phyloP scores from a whole-genome alignment of 2,113 vertebrate genomes.

The Brachirus orientalis region DNA sequence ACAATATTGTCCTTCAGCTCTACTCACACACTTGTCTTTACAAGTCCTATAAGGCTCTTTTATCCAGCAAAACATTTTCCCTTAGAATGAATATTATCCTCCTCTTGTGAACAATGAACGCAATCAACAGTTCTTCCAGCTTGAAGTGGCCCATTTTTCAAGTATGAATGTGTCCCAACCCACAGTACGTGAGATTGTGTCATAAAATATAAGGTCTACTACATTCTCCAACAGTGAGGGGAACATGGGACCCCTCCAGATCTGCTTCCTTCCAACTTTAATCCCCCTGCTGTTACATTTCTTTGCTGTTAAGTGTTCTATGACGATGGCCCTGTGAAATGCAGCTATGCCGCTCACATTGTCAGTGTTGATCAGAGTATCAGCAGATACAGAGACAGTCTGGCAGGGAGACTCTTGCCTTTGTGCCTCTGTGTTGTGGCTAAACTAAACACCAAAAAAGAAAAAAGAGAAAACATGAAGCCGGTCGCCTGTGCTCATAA shows the following conservation, averaged over 20 bases:
- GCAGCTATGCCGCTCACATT: conserved; percentile 59
- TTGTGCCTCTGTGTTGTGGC: conserved; percentile 52
- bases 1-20: conserved; percentile 18
- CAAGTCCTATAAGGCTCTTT: conserved; percentile 40
- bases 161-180: conserved; percentile 35
- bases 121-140: conserved; percentile 43
- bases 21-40: conserved; percentile 31
- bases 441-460: conserved; percentile 60
- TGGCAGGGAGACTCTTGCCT: conserved; percentile 49
- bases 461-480: conserved; percentile 26
- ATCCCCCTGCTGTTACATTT: conserved; percentile 59
- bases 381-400: conserved; percentile 57
- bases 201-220: conserved; percentile 49
- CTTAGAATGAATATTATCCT: conserved; percentile 43
- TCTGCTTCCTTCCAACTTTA: conserved; percentile 63
- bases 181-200: conserved; percentile 24
- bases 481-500: conserved; percentile 60
- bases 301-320: conserved; percentile 55
- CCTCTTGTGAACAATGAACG: conserved; percentile 35
- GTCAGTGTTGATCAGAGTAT: conserved; percentile 71
- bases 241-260: conserved; percentile 58
- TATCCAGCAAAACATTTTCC: conserved; percentile 50
- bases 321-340: conserved; percentile 59
- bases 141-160: conserved; percentile 60
- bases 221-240: conserved; percentile 35